These are phyloP conservation scores for Athalia circularis DNA, from an alignment of 2,888 invertebrate genomes.

Conservation along the genomic window DNA sequence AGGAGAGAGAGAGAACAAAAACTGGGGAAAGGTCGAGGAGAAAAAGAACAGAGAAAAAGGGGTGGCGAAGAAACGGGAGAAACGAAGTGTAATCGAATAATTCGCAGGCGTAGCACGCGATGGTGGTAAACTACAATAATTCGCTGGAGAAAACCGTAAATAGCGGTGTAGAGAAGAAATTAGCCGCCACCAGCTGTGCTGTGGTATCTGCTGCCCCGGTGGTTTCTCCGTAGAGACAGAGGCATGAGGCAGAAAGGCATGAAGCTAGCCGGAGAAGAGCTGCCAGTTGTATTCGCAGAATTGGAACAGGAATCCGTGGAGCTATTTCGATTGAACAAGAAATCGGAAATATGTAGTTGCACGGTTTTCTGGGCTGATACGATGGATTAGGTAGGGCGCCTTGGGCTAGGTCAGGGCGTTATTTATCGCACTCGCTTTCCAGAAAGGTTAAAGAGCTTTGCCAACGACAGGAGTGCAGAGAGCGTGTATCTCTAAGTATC, in stretches of 20 bases:
- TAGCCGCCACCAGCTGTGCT: constrained; percentile 50
- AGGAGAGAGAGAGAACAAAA: constrained; percentile 51
- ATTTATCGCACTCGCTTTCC: constrained; percentile 3
- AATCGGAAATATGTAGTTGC: constrained; percentile 24
- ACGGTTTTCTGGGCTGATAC: not conserved
- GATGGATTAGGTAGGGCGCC: constrained; percentile 12
- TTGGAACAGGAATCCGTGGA: constrained; percentile 29
- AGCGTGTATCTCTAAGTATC: not conserved
- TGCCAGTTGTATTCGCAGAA: not conserved
- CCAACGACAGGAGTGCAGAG: not conserved
- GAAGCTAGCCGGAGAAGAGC: not conserved
- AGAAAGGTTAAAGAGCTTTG: constrained; percentile 21
- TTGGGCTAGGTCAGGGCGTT: constrained; percentile 19
- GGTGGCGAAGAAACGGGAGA: constrained; percentile 32
- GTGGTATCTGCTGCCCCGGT: constrained; percentile 38
- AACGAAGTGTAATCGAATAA: constrained; percentile 56
- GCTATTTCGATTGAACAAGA: constrained; percentile 42
- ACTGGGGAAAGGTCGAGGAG: not conserved
- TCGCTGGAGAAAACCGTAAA: constrained; percentile 57
- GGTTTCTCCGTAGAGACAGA: constrained; percentile 1
- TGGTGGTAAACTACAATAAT: constrained; percentile 53
- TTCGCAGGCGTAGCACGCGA: constrained; percentile 56
- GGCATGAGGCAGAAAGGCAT: not conserved
- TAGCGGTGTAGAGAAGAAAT: constrained; percentile 55
- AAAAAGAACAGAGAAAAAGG: constrained; percentile 30